Percentiles rank a stretch among this genome's conserved stretches.
phyloP scores from a whole-genome alignment of 1,140 invertebrate genomes.

The Aphidius ervi region DNA sequence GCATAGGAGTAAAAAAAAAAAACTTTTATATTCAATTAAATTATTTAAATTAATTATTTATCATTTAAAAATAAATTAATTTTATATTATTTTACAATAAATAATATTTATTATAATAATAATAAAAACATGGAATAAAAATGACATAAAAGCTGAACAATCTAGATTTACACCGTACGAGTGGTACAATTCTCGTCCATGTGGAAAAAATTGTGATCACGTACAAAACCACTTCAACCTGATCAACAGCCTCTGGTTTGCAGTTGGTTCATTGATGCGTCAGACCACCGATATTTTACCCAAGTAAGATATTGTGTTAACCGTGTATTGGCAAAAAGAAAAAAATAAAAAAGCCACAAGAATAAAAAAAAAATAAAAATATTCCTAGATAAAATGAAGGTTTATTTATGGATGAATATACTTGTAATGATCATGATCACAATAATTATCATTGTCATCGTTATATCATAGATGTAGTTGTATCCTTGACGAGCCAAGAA shows the following conservation, averaged over 20 bases:
- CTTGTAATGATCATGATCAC: too few species aligned
- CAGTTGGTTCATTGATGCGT: slow-evolving; percentile 90
- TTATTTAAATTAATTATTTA: neutral
- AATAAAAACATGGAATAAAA: slow-evolving; percentile 10
- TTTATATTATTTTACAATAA: too few species aligned
- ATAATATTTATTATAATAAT: neutral
- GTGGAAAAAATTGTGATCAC: slow-evolving; percentile 71
- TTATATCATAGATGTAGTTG: too few species aligned
- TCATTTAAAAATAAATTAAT: neutral
- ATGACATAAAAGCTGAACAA: slow-evolving; percentile 29
- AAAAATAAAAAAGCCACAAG: too few species aligned
- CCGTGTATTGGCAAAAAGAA: neutral
- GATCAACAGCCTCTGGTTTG: slow-evolving; percentile 93
- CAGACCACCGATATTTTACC: slow-evolving; percentile 88
- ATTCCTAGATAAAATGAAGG: too few species aligned
- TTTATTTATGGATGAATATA: too few species aligned
- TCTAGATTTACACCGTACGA: slow-evolving; percentile 87
- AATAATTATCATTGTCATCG: too few species aligned
- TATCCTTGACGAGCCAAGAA: too few species aligned
- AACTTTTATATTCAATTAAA: too few species aligned
- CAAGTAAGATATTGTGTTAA: slow-evolving; percentile 64
- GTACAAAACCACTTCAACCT: slow-evolving; percentile 88
- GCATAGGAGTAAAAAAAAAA: too few species aligned
- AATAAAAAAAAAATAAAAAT: too few species aligned
- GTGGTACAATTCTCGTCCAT: slow-evolving; percentile 86